Base-by-base conservation (phyloP, 2,797 vertebrate genomes). In the Orestias chungarensis region DNA sequence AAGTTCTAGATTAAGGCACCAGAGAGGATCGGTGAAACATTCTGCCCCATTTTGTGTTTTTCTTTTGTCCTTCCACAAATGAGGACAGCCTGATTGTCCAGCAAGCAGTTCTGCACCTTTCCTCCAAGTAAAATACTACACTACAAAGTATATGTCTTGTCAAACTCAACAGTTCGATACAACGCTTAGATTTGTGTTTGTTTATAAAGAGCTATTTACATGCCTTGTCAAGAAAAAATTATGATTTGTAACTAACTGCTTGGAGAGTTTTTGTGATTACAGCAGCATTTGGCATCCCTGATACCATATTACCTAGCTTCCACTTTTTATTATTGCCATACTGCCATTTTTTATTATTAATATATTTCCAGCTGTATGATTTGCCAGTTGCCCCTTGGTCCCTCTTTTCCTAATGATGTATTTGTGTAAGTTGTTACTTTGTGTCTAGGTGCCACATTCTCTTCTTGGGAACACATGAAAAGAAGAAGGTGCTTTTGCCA, bases 1-100 rank as follows among this genome's bases (percentile, higher is more conserved):
- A 59, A 2, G 84, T 55, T 88, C 88, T 74, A 84, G 59, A 88
- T 91, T 72, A 64, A 68, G 79, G 46, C 80, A 69, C 82, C 6
- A 29, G 59, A 81, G 87, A 76, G 64, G 74, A 71, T 68, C 40
- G 23, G 62, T 64, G 31, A 73, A 40, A 68, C 66, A 66, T 70
- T 68, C 23, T 66, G 72, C 81, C 71, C 76, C 44, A 38, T 68
- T 68, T 68, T 67, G 29, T 55, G 66, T 68, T 50, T 50, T 49
- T 67, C 25, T 23, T 80, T 82, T 85, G 86, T 85, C 87, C 86
- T 88, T 80, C 77, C 71, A 64, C 83, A 88, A 86, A 70, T 74
- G 74, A 90, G 86, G 86, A 83, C 82, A 80, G 38, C 23, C 35
- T 66, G 68, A 76, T 75, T 69, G 68, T 78, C 76, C 73, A 67